Evolutionary conservation across 64 coral and sea anemone species (phyloP), one percentile per base, ranked within the genome.

Genomic region (Stichodactyla mertensii): DNA sequence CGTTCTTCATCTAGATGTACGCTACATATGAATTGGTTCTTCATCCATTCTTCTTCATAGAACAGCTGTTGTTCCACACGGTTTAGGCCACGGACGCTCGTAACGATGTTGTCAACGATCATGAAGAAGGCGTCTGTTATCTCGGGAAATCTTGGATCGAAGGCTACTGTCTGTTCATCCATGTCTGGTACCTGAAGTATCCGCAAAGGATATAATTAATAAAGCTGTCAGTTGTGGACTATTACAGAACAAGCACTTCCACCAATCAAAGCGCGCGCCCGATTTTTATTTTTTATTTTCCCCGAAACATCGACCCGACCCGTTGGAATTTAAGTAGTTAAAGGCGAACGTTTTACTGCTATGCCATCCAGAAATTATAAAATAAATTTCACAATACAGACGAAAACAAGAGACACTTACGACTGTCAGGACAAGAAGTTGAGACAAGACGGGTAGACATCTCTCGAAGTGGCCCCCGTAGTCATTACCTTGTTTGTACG

Each of bases 1-100:
- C 92, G 81, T 80, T 94, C 92, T 56, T 98, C 95, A 57, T 79
- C 87, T 0, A 98, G 87, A 28, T 85, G 56, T 6, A 98, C 92
- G 67, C 80, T 88, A 36, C 71, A 89, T 51, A 98, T 93, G 18
- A 83, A 26, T 55, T 77, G 78, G 52, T 80, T 80, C 51, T 89
- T 94, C 20, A 98, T 61, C 28, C 95, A 93, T 77, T 98, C 95
- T 51, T 94, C 92, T 80, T 98, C 92, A 64, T 98, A 98, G 77
- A 98, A 98, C 59, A 98, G 54, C 52, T 85, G 87, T 54, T 92
- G 84, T 45, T 98, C 95, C 6, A 98, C 95, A 51, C 92, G 88
- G 56, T 94, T 61, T 26, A 98, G 57, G 54, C 66, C 87, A 24
- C 90, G 79, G 1, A 94, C 87, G 28, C 92, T 89, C 12, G 87